Percentiles rank a stretch among this genome's conserved stretches.
These are phyloP conservation scores for Mola mola DNA, from an alignment of 2,113 vertebrate species.

Conservation along the genomic window DNA sequence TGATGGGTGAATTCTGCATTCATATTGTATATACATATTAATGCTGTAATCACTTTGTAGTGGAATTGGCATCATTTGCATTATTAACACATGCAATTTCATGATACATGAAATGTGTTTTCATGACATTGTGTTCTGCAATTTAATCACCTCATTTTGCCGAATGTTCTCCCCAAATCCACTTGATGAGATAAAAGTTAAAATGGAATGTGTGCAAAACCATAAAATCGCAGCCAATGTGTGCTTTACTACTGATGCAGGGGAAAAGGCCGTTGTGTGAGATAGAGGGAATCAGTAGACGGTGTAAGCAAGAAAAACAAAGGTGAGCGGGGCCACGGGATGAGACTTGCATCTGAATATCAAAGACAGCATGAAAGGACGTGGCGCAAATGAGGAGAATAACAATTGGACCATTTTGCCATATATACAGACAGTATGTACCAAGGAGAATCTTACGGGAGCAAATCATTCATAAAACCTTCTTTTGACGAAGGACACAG, in stretches of 20 bases:
- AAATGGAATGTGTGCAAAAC: conserved; percentile 27
- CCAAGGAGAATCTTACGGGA: conserved; percentile 29
- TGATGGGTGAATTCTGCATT: not conserved
- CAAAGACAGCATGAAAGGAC: conserved; percentile 53
- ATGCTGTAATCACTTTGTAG: too few relatives aligned
- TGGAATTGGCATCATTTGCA: too few relatives aligned
- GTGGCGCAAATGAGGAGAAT: conserved; percentile 36
- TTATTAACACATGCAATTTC: too few relatives aligned
- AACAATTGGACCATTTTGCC: conserved; percentile 36
- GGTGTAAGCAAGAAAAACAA: conserved; percentile 30
- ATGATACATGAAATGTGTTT: conserved; percentile 16
- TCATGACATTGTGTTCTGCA: conserved; percentile 15
- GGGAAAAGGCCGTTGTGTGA: too few relatives aligned
- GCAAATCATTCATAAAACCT: conserved; percentile 39
- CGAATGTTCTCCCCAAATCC: conserved; percentile 4
- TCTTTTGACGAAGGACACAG: conserved; percentile 55
- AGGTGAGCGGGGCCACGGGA: conserved; percentile 5
- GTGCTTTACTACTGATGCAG: too few relatives aligned
- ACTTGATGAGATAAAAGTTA: conserved; percentile 40
- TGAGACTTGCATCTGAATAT: conserved; percentile 77
- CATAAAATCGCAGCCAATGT: too few relatives aligned
- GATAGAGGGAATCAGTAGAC: conserved; percentile 3
- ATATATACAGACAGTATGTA: conserved; percentile 18
- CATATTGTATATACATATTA: conserved; percentile 1
- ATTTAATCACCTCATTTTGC: conserved; percentile 35